Percentiles rank a stretch among this genome's conserved stretches.
Conservation (phyloP, 2,113 vertebrate species). For the Dipodomys spectabilis region DNA sequence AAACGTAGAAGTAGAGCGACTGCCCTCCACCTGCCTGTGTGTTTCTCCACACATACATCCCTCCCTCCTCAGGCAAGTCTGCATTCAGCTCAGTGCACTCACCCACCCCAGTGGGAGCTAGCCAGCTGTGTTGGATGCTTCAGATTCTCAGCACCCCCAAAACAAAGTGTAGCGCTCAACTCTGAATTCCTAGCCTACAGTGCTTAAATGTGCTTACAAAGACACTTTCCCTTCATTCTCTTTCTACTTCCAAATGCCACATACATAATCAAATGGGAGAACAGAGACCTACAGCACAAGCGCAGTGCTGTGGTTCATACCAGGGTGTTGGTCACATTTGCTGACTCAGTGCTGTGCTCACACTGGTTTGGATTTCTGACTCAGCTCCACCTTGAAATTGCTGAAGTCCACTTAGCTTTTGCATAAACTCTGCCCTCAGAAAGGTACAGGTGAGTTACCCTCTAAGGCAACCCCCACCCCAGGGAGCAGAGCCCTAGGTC, state of each 20-base stretch:
- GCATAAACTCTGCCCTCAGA: background rate
- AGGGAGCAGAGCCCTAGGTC: background rate
- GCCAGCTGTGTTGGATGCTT: background rate
- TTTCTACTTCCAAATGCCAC: background rate
- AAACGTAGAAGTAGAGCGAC: too few relatives aligned
- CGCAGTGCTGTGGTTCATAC: background rate
- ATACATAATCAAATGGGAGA: fast-evolving
- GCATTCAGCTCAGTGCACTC: background rate
- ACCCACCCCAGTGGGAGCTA: too few relatives aligned
- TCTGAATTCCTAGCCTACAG: background rate
- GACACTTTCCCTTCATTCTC: background rate
- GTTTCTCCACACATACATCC: background rate
- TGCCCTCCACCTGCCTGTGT: background rate
- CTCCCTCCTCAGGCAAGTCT: background rate
- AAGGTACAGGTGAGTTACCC: background rate
- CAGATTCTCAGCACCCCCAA: background rate
- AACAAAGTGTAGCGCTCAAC: background rate
- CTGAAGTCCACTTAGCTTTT: background rate
- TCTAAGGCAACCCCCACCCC: background rate
- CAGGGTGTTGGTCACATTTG: background rate
- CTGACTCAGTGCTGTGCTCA: background rate
- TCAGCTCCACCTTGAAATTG: background rate
- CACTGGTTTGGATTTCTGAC: background rate
- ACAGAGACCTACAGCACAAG: fast-evolving
- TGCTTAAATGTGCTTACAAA: background rate